Conservation (phyloP, 2,888 invertebrate genomes). For the Cataglyphis altisquamis region DNA sequence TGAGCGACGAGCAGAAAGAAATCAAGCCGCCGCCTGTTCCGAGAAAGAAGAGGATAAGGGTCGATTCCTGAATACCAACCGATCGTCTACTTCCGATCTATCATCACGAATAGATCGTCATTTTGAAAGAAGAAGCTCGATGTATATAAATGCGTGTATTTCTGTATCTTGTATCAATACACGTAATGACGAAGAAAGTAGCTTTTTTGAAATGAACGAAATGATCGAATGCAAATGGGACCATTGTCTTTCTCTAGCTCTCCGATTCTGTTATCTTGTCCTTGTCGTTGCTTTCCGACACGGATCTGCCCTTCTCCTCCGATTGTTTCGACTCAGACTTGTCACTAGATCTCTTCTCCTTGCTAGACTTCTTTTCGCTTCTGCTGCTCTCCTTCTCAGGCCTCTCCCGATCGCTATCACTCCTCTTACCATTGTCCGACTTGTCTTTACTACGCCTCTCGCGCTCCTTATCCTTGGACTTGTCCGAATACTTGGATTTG, state of each 20-base stretch:
- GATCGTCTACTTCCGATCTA: neutral
- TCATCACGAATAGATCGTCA: neutral
- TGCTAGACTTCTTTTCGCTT: constrained; percentile 79
- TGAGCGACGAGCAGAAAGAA: neutral
- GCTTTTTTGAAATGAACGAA: constrained; percentile 61
- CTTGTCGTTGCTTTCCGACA: constrained; percentile 79
- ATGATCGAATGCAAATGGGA: neutral
- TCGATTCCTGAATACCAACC: neutral
- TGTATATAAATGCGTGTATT: constrained; percentile 35
- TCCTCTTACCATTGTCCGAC: constrained; percentile 82
- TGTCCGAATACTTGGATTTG: constrained; percentile 85
- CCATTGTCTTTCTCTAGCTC: constrained; percentile 68
- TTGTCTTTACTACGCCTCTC: constrained; percentile 80
- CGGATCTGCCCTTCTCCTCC: constrained; percentile 78
- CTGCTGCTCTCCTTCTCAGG: constrained; percentile 81
- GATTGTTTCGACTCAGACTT: constrained; percentile 75
- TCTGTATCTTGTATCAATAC: constrained; percentile 67
- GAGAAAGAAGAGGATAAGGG: constrained; percentile 34
- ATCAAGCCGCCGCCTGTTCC: constrained; percentile 50
- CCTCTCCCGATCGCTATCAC: constrained; percentile 80
- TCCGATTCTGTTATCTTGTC: constrained; percentile 70
- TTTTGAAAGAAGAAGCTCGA: neutral
- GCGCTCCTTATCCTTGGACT: constrained; percentile 82
- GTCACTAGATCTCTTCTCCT: constrained; percentile 77
- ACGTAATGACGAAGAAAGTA: constrained; percentile 59